These are phyloP conservation scores for Tetramorium alpestre DNA, from an alignment of 1,140 invertebrate genomes.

Conservation along the genomic window DNA sequence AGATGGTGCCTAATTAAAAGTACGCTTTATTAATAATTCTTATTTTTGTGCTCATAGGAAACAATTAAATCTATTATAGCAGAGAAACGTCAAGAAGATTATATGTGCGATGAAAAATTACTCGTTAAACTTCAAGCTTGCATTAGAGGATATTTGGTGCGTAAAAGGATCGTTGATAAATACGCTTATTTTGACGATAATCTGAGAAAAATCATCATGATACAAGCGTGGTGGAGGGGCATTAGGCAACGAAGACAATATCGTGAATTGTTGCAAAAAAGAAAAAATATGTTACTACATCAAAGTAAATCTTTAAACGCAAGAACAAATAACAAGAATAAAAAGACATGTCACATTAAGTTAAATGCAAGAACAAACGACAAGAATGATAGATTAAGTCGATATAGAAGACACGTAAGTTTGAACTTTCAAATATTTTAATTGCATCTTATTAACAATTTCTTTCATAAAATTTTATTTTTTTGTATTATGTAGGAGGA, in stretches of 20 bases:
- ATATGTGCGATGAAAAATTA: constrained; percentile 63
- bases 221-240: constrained; percentile 90
- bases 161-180: constrained; percentile 86
- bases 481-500: constrained; percentile 83
- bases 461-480: constrained; percentile 1
- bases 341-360: constrained; percentile 85
- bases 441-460: background rate
- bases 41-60: constrained; percentile 12
- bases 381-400: constrained; percentile 80
- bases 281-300: constrained; percentile 80
- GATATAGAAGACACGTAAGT: constrained; percentile 86
- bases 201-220: constrained; percentile 86
- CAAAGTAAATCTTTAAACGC: constrained; percentile 48
- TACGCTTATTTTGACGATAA: constrained; percentile 86
- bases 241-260: constrained; percentile 86
- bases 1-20: background rate
- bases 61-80: constrained; percentile 70
- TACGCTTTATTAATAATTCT: background rate
- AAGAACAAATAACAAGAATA: constrained; percentile 60
- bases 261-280: constrained; percentile 83
- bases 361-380: constrained; percentile 25
- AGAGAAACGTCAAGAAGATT: constrained; percentile 81
- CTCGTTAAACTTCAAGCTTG: constrained; percentile 88
- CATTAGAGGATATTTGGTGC: constrained; percentile 88
- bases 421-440: constrained; percentile 15